Base-by-base conservation (phyloP, 2,888 invertebrate genomes). In the Meiosimyza decipiens region DNA sequence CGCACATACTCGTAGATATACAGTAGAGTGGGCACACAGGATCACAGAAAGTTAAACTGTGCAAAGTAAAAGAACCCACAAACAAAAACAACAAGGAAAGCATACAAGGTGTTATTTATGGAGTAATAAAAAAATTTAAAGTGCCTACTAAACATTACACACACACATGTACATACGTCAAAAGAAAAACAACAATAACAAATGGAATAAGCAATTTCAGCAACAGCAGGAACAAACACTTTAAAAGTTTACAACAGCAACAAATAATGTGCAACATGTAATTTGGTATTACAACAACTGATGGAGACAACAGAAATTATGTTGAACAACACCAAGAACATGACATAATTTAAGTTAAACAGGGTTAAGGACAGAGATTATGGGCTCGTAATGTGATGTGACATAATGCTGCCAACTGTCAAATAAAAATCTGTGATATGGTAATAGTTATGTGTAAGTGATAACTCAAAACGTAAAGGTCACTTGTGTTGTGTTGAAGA, bases 61-160 rank as follows among this genome's bases (percentile, higher is more conserved):
- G 40, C 40, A 40, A 40, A 40, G 9, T 7, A 40, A 7, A 40
- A 40, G 40, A 40, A 40, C 40, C 9, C 9, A 1, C 6, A 40
- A 40, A 40, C 40, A 40, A 1, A 6, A 40, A 40, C 40, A 40
- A 9, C 40, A 40, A 40, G 9, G 9, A 40, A 13, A 47, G 47
- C 71, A 71, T 75, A 76, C 65, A 76, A 78, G 81, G 78, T 81
- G 83, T 80, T 80, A 83, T 82, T 82, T 83, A 83, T 81, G 82
- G 77, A 77, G 71, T 75, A 79, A 82, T 82, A 82, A 82, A 40
- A 40, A 40, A 40, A 40, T 40, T 9, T 1, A 40, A 40, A 40
- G 6, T 40, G 9, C 40, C 9, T 7, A 9, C 6, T 40, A 40
- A 6, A 40, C 40, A 40, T 40, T 40, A 40, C 40, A 16, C 11